Conservation (phyloP, 92 coral and sea anemone genomes). For the Hydrozoanthus gracilis region DNA sequence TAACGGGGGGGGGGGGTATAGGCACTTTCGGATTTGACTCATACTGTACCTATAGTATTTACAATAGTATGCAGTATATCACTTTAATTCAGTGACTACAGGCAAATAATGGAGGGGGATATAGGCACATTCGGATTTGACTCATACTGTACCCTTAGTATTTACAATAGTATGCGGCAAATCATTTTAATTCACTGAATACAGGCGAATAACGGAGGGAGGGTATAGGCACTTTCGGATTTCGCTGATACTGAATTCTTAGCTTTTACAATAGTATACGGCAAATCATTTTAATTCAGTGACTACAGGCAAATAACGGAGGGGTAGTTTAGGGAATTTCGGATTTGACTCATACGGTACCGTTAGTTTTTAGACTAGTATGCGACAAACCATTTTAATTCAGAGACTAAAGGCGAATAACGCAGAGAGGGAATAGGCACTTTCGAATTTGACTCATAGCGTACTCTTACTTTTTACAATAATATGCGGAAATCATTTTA, state of each 20-base stretch:
- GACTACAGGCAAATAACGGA: neutral
- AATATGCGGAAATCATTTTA: neutral
- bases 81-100: too few relatives aligned
- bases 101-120: too few relatives aligned
- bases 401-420: neutral
- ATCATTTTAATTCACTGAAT: neutral
- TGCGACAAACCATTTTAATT: neutral
- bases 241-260: conserved; percentile 7
- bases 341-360: conserved; percentile 9
- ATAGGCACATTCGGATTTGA: too few relatives aligned
- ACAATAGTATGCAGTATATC: neutral
- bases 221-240: neutral
- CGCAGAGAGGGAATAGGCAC: conserved; percentile 11
- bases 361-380: conserved; percentile 6
- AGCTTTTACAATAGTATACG: conserved; percentile 2
- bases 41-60: too few relatives aligned
- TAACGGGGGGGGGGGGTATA: too few relatives aligned
- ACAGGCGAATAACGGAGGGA: neutral
- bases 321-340: conserved; percentile 9
- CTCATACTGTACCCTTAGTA: too few relatives aligned
- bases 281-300: neutral
- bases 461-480: neutral
- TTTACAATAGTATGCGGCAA: neutral
- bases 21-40: neutral
- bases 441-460: conserved; percentile 7